Evolutionary conservation across 64 coral and sea anemone species (phyloP).

Genomic region (Porites lutea): DNA sequence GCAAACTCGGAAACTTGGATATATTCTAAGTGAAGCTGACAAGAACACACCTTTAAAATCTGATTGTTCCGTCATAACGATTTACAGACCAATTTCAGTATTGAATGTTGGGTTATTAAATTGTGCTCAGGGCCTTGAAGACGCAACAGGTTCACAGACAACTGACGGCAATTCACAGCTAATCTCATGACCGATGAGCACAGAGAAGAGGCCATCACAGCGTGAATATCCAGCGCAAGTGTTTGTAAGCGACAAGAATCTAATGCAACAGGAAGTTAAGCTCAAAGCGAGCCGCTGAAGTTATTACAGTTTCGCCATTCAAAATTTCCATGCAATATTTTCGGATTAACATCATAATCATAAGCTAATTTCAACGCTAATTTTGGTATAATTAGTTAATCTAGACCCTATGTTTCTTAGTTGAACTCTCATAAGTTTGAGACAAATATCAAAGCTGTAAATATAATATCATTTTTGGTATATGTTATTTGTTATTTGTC

Average conservation of each 20-base stretch:
- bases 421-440: not conserved
- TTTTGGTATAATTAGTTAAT: conserved; percentile 15
- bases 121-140: no score
- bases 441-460: not conserved
- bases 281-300: conserved; percentile 38
- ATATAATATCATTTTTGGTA: no score
- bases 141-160: conserved; percentile 11
- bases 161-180: conserved; percentile 9
- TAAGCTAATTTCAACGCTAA: not conserved
- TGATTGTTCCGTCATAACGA: no score
- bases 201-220: not conserved
- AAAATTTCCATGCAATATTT: not conserved
- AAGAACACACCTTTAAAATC: not conserved
- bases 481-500: no score
- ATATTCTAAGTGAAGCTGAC: not conserved
- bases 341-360: not conserved
- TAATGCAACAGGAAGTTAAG: not conserved
- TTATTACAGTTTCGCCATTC: not conserved
- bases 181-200: not conserved
- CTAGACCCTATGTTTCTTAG: not conserved
- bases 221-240: not conserved
- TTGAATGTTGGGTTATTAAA: not conserved
- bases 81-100: no score
- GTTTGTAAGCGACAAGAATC: not conserved
- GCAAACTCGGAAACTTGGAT: conserved; percentile 74